Percentiles rank a stretch among this genome's conserved stretches.
Conservation (phyloP, 2,113 vertebrate genomes). For the Podilymbus podiceps region DNA sequence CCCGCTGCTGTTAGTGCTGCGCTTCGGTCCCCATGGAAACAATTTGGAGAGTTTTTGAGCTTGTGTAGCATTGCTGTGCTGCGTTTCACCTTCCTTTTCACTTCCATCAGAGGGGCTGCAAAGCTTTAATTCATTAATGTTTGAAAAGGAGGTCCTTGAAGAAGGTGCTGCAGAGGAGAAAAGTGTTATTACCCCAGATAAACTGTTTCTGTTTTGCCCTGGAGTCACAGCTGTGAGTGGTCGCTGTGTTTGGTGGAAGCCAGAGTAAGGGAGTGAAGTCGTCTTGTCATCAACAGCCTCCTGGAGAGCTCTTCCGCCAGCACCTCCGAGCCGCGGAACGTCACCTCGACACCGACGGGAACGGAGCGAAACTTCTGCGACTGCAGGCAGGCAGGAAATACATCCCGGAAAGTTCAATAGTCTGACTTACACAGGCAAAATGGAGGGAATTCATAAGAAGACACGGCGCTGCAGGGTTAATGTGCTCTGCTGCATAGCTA, state of each 20-base stretch:
- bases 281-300: not conserved
- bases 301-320: not conserved
- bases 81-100: not conserved
- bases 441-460: not conserved
- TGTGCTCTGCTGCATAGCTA: not conserved
- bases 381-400: not conserved
- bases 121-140: slow-evolving; percentile 16
- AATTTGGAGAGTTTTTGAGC: slow-evolving; percentile 48
- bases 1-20: not conserved
- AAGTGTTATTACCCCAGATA: slow-evolving; percentile 17
- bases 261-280: not conserved
- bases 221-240: not conserved
- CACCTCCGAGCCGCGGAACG: not conserved
- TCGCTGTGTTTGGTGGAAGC: not conserved
- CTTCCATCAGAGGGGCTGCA: not conserved
- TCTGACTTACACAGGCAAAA: not conserved
- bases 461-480: rapidly evolving
- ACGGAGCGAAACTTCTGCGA: not conserved
- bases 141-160: slow-evolving; percentile 35
- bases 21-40: slow-evolving; percentile 66
- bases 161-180: slow-evolving; percentile 17
- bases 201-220: slow-evolving; percentile 24
- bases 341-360: not conserved
- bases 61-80: slow-evolving; percentile 28
- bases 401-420: not conserved